Percentiles rank a stretch among this genome's conserved stretches.
Evolutionary conservation across 1,140 invertebrate genomes (phyloP).

Genomic region (Theocolax elegans): DNA sequence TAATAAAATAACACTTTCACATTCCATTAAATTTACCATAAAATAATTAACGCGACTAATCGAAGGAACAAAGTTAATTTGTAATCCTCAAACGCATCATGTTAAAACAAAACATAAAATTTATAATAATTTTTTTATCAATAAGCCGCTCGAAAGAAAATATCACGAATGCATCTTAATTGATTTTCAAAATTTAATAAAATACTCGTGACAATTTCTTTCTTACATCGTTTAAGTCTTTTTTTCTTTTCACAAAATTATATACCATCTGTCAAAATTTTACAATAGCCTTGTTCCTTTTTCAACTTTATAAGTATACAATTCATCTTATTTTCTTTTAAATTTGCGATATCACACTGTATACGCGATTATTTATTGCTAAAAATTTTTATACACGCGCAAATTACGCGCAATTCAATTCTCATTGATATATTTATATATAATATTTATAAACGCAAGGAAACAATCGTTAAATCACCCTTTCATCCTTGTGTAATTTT

Average conservation of each 20-base stretch:
- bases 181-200: constrained; percentile 12
- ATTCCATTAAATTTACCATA: neutral
- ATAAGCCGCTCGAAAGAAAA: neutral
- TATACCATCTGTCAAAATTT: constrained; percentile 4
- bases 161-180: constrained; percentile 18
- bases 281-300: constrained; percentile 26
- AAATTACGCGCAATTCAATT: no score
- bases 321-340: constrained; percentile 24
- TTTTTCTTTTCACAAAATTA: neutral
- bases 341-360: constrained; percentile 35
- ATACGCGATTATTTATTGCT: constrained; percentile 36
- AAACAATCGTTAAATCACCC: neutral
- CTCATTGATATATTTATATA: neutral
- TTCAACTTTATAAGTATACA: constrained; percentile 20
- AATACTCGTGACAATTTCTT: constrained; percentile 2
- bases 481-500: neutral
- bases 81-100: no score
- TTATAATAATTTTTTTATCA: constrained; percentile 1
- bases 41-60: neutral
- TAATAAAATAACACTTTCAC: constrained; percentile 21
- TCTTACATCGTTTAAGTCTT: neutral
- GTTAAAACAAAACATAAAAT: no score
- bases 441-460: neutral
- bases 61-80: constrained; percentile 30
- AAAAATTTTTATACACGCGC: constrained; percentile 8